Base-by-base conservation (phyloP, 23 tunicate species). In the Phallusia fumigata region DNA sequence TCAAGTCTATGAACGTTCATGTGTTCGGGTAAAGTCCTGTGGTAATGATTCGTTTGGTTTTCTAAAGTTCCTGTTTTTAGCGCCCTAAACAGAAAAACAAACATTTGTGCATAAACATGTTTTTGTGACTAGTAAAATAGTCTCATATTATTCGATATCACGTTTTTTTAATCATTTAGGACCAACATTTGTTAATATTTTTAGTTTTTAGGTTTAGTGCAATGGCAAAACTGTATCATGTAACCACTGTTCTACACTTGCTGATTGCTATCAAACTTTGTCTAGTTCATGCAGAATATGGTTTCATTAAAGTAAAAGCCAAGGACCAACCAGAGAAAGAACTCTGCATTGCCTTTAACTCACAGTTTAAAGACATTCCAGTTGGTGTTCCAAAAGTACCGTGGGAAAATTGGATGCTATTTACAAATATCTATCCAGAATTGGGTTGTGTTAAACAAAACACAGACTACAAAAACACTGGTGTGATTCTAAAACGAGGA, bases 401-500 rank as follows among this genome's bases (percentile, higher is more conserved):
- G 15, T 74, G 75, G 75, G 65, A 65, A 24, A 22, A 52, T 19
- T 80, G 90, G 90, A 65, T 65, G 73, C 30, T 69, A 72, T 72
- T 86, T 50, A 53, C 65, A 8, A 85, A 92, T 44, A 79, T 80
- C 12, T 92, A 88, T 81, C 97, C 97, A 15, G 84, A 47, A 44
- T 45, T 45, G 32, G 93, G 93, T 2, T 93, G 97, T 52, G 15
- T 80, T 2, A 35, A 34, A 19, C 76, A 78, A 3, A 31, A 75
- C 19, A 28, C 69, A 21, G 64, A 28, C 52, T 93, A 81, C 35
- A 33, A 75, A 15, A 30, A 81, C 33, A 81, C 80, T 31, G 51
- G 86, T 36, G 90, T 88, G 22, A 45, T 93, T 53, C 33, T 93
- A 53, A 88, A 88, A 78, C 83, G 97, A 52, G 89, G 91, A 36